Evolutionary conservation across 2,797 vertebrate species (phyloP).

Genomic region (Phrynocephalus forsythii): DNA sequence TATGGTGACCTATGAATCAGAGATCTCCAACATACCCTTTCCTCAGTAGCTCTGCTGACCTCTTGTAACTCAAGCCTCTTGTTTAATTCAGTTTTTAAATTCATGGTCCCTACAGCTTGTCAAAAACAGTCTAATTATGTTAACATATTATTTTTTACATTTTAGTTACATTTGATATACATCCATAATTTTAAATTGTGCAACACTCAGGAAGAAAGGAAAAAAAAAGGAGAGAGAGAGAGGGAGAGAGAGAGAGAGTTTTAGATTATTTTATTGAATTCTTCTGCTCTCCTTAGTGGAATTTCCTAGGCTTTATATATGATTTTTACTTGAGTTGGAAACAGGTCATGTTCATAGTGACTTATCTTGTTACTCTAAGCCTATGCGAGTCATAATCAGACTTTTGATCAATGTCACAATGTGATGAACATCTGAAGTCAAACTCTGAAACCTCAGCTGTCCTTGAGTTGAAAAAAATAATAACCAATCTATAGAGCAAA

Average conservation of each 20-base stretch:
- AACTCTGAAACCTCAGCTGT: not conserved
- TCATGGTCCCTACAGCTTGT: not conserved
- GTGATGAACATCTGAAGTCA: not conserved
- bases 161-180: no score
- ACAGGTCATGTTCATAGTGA: not conserved
- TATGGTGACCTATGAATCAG: no score
- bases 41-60: no score
- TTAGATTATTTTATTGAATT: not conserved
- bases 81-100: not conserved
- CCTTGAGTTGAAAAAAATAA: not conserved
- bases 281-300: not conserved
- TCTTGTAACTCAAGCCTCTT: not conserved
- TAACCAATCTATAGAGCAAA: not conserved
- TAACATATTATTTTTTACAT: no score
- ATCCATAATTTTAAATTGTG: no score
- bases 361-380: not conserved
- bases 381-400: not conserved
- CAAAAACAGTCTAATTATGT: not conserved
- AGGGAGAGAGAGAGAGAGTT: no score
- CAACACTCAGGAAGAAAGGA: no score
- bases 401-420: no score
- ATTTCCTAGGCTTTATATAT: not conserved
- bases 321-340: not conserved
- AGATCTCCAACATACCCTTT: no score
- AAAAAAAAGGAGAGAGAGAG: no score